Base-by-base conservation (phyloP, 1,140 invertebrate genomes). In the Drosophila erecta region DNA sequence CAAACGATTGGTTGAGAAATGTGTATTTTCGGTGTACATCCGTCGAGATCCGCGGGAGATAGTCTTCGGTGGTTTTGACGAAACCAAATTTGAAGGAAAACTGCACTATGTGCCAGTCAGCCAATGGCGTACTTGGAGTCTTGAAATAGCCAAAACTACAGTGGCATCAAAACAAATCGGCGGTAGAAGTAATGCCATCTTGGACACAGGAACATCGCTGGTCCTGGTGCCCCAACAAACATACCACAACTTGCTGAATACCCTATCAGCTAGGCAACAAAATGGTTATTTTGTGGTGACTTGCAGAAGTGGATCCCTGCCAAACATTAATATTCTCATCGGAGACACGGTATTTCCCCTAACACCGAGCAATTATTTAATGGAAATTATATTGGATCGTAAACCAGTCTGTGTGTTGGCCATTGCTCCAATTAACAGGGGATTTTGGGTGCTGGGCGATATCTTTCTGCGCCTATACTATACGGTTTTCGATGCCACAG, bases 21-120 rank as follows among this genome's bases (percentile, higher is more conserved):
- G 98, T 3, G 92, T 99, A 12, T 99, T 99, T 93, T 98, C 98
- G 43, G 99, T 99, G 93, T 99, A 98, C 92, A 67, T 91, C 14
- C 47, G 58, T 1, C 81, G 97, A 92, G 94, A 98, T 94, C 94
- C 96, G 20, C 76, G 90, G 6, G 74, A 90, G 54, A 53, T 92
- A 11, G 53, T 80, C 15, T 75, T 91, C 38, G 90, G 90, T 8
- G 90, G 81, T 10, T 47, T 66, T 5, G 84, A 90, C 46, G 14
- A 43, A 4, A 59, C 54, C 0, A 71, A 61, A 15, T 91, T 60
- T 24, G 65, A 14, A 5, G 90, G 84, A 33, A 24, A 43, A 14
- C 38, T 92, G 0, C 73, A 90, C 35, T 92, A 80, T 61, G 73
- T 92, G 8, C 78, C 91, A 3, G 30, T 92, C 7, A 67, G 69